Base-by-base conservation (phyloP, 2,888 invertebrate genomes). In the Caenorhabditis angaria region DNA sequence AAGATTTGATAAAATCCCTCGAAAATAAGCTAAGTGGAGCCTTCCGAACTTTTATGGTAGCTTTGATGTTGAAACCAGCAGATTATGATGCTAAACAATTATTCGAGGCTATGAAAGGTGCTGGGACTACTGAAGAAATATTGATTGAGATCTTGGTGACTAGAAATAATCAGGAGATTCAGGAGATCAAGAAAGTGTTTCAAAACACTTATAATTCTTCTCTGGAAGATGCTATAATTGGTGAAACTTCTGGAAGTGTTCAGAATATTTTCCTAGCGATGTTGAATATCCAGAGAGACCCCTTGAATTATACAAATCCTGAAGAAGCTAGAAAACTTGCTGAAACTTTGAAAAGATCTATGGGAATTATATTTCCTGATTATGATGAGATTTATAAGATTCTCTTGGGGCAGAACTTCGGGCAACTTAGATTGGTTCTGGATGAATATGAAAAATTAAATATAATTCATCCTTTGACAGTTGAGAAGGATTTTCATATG, bases 221-320 rank as follows among this genome's bases (percentile, higher is more conserved):
- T 12, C 70, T 88, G 56, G 88, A 88, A 69, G 65, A 62, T 28
- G 87, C 88, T 55, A 62, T 88, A 48, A 76, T 91, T 76, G 92
- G 92, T 59, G 97, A 97, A 88, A 95, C 95, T 1, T 94, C 94
- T 57, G 96, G 96, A 18, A 92, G 92, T 87, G 96, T 97, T 90
- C 93, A 77, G 88, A 91, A n/a, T n/a, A n/a, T n/a, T n/a, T n/a
- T n/a, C n/a, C n/a, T n/a, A n/a, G n/a, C n/a, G n/a, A n/a, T n/a
- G n/a, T n/a, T n/a, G n/a, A n/a, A n/a, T n/a, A n/a, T n/a, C n/a
- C n/a, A n/a, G n/a, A n/a, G n/a, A n/a, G n/a, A n/a, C n/a, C n/a
- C n/a, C n/a, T n/a, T n/a, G n/a, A n/a, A n/a, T n/a, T n/a, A n/a
- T n/a, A n/a, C n/a, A n/a, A n/a, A n/a, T n/a, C n/a, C n/a, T n/a